Evolutionary conservation across 2,888 invertebrate genomes (phyloP).

Genomic region (Disparrhopalites patrizii): DNA sequence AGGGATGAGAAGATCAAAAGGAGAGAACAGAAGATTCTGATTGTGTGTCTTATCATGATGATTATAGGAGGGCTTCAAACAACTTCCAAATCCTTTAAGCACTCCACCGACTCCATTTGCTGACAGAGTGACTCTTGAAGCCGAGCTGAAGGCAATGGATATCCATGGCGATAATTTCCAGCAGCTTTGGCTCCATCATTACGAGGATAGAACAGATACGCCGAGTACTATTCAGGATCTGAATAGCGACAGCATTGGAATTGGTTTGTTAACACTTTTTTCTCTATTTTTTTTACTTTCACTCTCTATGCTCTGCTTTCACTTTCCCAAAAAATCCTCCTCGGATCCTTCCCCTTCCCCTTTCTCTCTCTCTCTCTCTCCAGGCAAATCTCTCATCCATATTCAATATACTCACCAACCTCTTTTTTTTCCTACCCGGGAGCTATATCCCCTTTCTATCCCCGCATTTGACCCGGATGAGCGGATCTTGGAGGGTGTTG

Average conservation of each 20-base stretch:
- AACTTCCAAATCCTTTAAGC: conserved; percentile 65
- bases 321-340: no score
- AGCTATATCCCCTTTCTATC: no score
- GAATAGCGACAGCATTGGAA: conserved; percentile 15
- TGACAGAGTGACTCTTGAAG: conserved; percentile 57
- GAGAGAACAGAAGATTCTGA: conserved; percentile 10
- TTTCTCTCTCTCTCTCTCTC: background rate
- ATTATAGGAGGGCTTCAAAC: conserved; percentile 64
- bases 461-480: no score
- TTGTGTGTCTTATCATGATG: conserved; percentile 37
- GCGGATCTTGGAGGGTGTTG: no score
- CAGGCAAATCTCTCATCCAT: background rate
- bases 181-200: conserved; percentile 21
- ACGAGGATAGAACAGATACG: conserved; percentile 19
- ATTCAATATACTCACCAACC: no score
- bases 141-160: conserved; percentile 49
- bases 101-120: conserved; percentile 73
- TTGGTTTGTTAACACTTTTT: conserved; percentile 21
- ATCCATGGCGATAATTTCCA: conserved; percentile 10
- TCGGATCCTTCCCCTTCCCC: no score
- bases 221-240: conserved; percentile 23
- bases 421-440: no score
- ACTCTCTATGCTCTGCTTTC: background rate
- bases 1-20: no score
- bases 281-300: background rate